Evolutionary conservation across 2,888 invertebrate genomes (phyloP).

Genomic region (Plebejus anna): DNA sequence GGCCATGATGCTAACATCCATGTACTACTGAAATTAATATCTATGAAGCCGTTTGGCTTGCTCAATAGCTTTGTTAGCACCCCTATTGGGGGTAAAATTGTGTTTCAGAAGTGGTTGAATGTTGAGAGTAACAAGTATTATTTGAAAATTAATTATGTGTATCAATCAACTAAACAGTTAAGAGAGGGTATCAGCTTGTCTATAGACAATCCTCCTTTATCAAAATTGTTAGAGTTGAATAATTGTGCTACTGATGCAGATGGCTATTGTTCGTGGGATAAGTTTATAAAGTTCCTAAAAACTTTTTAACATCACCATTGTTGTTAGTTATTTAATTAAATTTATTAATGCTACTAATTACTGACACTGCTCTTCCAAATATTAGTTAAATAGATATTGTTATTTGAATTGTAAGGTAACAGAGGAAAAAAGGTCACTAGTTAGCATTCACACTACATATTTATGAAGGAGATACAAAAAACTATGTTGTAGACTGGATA

Average conservation of each 20-base stretch:
- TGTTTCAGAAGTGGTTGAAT: constrained; percentile 64
- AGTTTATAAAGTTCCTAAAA: constrained; percentile 48
- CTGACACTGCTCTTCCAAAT: not conserved
- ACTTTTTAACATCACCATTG: constrained; percentile 31
- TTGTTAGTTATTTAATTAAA: too few species aligned
- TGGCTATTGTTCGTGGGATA: constrained; percentile 61
- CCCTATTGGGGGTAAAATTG: constrained; percentile 64
- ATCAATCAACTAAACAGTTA: constrained; percentile 56
- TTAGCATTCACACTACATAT: too few species aligned
- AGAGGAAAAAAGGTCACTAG: too few species aligned
- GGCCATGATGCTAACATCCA: constrained; percentile 69
- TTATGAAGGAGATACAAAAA: too few species aligned
- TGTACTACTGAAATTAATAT: constrained; percentile 54
- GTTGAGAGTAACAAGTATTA: constrained; percentile 41
- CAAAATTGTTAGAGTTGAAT: constrained; percentile 50
- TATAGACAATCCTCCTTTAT: constrained; percentile 53
- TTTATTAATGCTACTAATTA: not conserved
- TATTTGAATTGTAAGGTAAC: too few species aligned
- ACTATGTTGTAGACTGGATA: too few species aligned
- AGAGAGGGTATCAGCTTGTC: constrained; percentile 50
- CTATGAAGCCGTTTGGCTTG: constrained; percentile 51
- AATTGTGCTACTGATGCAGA: constrained; percentile 48
- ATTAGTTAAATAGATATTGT: too few species aligned
- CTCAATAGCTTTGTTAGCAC: constrained; percentile 52
- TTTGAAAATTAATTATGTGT: constrained; percentile 61